Evolutionary conservation across 37 sponge, comb jelly and placozoan genomes (phyloP).

Genomic region (Axinella damicornis): DNA sequence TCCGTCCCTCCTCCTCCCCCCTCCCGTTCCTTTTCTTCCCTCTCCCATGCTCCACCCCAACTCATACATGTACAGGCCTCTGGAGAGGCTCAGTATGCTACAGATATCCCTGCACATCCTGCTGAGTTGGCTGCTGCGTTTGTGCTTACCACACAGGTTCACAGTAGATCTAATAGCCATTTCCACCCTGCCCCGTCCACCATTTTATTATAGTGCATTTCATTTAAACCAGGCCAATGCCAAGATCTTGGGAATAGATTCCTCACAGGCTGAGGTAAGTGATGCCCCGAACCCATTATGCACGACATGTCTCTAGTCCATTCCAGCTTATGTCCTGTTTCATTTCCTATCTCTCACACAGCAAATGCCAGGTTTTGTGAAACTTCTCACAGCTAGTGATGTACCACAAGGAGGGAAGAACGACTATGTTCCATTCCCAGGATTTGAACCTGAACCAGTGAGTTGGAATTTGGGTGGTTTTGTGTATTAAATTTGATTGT

Average conservation of each 20-base stretch:
- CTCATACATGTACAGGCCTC: constrained; percentile 65
- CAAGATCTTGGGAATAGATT: constrained; percentile 47
- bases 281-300: not conserved
- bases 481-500: not conserved
- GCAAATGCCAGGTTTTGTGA: constrained; percentile 80
- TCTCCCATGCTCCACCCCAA: too few relatives aligned
- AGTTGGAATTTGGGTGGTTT: constrained; percentile 8
- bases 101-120: constrained; percentile 66
- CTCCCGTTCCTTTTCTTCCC: not conserved
- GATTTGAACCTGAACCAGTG: not conserved
- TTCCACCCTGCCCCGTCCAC: not conserved
- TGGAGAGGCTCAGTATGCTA: constrained; percentile 85
- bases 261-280: constrained; percentile 45
- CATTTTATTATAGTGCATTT: not conserved
- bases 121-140: constrained; percentile 74
- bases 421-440: constrained; percentile 19
- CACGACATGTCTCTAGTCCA: constrained; percentile 14
- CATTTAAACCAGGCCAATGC: constrained; percentile 55
- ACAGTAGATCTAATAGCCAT: too few relatives aligned
- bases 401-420: constrained; percentile 63
- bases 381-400: constrained; percentile 63
- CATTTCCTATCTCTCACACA: constrained; percentile 27
- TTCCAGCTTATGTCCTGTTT: constrained; percentile 27
- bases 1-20: not conserved
- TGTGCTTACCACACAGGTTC: constrained; percentile 72